Conservation (phyloP, 2,113 vertebrate genomes). For the Colistium nudipinnis region DNA sequence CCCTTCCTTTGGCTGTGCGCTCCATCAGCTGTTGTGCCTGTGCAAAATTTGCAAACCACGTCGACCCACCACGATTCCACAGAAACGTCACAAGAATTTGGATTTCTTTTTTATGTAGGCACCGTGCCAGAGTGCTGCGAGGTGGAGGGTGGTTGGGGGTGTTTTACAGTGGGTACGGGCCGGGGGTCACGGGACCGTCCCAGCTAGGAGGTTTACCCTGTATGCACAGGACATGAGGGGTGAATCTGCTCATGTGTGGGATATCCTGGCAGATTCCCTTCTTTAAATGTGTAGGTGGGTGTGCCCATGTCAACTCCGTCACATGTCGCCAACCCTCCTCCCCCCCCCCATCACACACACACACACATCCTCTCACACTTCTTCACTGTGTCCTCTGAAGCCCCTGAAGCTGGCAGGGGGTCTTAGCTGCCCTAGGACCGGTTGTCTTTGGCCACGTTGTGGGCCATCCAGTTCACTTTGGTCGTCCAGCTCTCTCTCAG, state of each 20-base stretch:
- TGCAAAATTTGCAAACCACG: conserved; percentile 69
- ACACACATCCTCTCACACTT: conserved; percentile 26
- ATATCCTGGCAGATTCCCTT: conserved; percentile 68
- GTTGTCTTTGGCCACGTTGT: conserved; percentile 98
- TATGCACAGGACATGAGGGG: conserved; percentile 3
- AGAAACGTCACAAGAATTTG: conserved; percentile 54
- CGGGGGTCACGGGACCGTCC: conserved; percentile 3
- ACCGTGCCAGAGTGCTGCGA: conserved; percentile 8
- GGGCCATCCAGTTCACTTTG: conserved; percentile 99
- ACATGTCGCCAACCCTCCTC: conserved; percentile 17
- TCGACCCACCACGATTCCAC: conserved; percentile 42
- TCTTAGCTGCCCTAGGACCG: conserved; percentile 83
- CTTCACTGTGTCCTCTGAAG: conserved; percentile 50
- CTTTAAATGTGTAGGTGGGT: conserved; percentile 41
- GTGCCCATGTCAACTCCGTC: conserved; percentile 22
- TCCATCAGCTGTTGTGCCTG: conserved; percentile 50
- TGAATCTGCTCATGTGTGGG: conserved; percentile 23
- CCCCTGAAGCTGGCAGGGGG: neutral
- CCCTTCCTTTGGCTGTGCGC: conserved; percentile 57
- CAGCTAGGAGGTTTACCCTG: conserved; percentile 5
- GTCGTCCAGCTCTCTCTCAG: conserved; percentile 99
- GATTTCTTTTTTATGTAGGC: conserved; percentile 13
- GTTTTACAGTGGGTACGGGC: conserved; percentile 7
- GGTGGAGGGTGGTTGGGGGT: conserved; percentile 32
- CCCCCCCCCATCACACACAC: conserved; percentile 18